These are phyloP conservation scores for Choloepus didactylus DNA, from an alignment of 2,797 vertebrate species.

Conservation along the genomic window DNA sequence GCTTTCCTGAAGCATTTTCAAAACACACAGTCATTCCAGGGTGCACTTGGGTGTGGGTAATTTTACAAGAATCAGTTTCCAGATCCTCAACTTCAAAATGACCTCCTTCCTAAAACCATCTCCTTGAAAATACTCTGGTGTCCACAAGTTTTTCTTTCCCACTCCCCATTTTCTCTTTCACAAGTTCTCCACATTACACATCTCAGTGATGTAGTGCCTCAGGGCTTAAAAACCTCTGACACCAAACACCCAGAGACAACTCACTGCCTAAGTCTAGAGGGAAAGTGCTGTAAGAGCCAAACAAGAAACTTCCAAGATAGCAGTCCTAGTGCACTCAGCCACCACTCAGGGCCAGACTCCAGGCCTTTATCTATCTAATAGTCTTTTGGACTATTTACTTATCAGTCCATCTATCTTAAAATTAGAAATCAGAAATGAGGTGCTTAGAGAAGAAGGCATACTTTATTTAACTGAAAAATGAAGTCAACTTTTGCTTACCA, in stretches of 20 bases:
- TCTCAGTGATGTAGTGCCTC: background rate
- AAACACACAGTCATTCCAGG: slow-evolving; percentile 27
- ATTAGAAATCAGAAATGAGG: slow-evolving; percentile 42
- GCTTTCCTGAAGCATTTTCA: background rate
- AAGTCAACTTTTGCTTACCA: background rate
- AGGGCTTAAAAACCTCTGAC: background rate
- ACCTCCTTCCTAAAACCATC: background rate
- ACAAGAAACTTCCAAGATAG: background rate
- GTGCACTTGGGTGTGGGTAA: no score
- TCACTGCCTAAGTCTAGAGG: background rate
- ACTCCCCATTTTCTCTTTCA: background rate
- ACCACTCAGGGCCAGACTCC: background rate
- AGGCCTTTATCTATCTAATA: background rate
- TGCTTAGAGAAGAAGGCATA: background rate
- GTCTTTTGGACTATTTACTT: background rate
- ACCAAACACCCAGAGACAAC: background rate
- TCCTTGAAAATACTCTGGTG: background rate
- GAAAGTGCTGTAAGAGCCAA: background rate
- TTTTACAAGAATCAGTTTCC: slow-evolving; percentile 10
- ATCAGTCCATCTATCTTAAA: background rate
- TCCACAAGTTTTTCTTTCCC: background rate
- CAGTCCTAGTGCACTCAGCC: background rate
- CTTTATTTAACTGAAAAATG: slow-evolving; percentile 14
- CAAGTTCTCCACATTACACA: background rate
- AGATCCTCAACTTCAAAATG: background rate